Evolutionary conservation across 2,888 invertebrate species (phyloP).

Genomic region (Melinopterus prodromus): DNA sequence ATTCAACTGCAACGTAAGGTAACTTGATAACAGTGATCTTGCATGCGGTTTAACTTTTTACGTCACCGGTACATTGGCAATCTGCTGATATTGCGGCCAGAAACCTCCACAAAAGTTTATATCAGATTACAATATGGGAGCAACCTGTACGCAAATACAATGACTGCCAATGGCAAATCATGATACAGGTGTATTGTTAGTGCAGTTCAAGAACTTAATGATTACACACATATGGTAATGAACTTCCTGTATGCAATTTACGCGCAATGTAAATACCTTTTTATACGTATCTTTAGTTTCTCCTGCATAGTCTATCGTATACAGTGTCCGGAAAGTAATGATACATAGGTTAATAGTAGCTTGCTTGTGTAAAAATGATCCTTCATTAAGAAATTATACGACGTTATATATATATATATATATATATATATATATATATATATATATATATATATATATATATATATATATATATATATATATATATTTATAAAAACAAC

Average conservation of each 20-base stretch:
- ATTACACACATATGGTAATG: not conserved
- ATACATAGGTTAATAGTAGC: too few relatives aligned
- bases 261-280: not conserved
- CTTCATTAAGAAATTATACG: too few relatives aligned
- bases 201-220: not conserved
- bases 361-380: too few relatives aligned
- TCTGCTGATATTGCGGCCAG: not conserved
- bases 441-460: too few relatives aligned
- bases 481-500: too few relatives aligned
- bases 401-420: too few relatives aligned
- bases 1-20: not conserved
- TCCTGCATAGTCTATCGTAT: too few relatives aligned
- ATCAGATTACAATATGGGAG: not conserved
- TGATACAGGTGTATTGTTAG: not conserved
- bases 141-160: not conserved
- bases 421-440: too few relatives aligned
- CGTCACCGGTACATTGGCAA: not conserved
- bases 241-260: not conserved
- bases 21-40: not conserved
- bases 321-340: too few relatives aligned
- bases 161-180: not conserved
- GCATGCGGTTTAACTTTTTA: not conserved
- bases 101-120: not conserved
- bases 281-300: too few relatives aligned
- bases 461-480: too few relatives aligned